Evolutionary conservation across 2,797 vertebrate genomes (phyloP).

Genomic region (Pachyuromys duprasi): DNA sequence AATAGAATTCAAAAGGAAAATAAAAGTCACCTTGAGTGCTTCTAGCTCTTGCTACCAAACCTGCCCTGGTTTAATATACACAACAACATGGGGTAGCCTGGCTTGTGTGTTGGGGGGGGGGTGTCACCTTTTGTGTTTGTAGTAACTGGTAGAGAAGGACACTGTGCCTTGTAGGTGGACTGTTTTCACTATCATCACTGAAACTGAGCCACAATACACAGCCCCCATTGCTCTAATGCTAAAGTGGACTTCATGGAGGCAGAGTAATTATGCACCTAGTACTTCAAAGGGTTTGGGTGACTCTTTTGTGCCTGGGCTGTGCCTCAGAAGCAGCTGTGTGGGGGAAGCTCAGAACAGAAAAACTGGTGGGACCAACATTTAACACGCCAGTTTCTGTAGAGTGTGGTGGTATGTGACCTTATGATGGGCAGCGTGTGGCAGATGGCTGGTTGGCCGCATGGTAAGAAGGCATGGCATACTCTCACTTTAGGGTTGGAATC

Average conservation of each 20-base stretch:
- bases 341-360: neutral
- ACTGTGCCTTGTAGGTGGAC: neutral
- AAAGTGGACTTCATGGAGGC: neutral
- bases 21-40: neutral
- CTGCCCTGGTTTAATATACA: neutral
- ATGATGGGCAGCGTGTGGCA: neutral
- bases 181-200: neutral
- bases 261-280: neutral
- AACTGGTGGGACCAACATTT: neutral
- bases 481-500: neutral
- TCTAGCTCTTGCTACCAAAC: neutral
- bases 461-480: neutral
- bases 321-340: conserved; percentile 9
- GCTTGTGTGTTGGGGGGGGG: neutral
- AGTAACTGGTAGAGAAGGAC: neutral
- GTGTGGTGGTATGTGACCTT: too few relatives aligned
- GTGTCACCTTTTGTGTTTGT: conserved; percentile 14
- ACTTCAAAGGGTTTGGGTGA: neutral
- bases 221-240: neutral
- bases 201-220: neutral
- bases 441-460: neutral
- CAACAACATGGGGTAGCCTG: neutral
- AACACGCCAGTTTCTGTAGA: neutral
- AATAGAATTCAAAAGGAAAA: neutral
- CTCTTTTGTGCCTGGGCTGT: neutral